Base-by-base conservation (phyloP, 2,797 vertebrate species). In the Periparus ater region DNA sequence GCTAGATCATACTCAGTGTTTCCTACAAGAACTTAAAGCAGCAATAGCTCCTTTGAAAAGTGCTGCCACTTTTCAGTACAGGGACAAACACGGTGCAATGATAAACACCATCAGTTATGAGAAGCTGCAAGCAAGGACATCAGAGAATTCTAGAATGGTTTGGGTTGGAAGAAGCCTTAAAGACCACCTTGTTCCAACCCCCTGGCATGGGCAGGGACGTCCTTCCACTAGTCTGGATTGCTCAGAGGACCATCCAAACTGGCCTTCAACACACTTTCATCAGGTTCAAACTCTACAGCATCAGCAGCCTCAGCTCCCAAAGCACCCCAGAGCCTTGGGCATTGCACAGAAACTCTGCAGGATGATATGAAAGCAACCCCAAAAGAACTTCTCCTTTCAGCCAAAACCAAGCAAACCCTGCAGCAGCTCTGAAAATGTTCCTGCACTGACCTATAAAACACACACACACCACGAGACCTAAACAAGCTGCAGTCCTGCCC, bases 401-500 rank as follows among this genome's bases (percentile, higher is more conserved):
- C 30, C 73, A 79, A 68, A 79, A 10, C 36, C 34, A 47, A 60
- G 51, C 23, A n/a, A 65, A 13, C 9, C 38, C n/a, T 27, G n/a
- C 44, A 79, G 60, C 51, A 76, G 36, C 16, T 40, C 17, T 38
- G 34, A 23, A 34, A 58, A 23, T 0, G 8, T 16, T 53, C 58
- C 38, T 22, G 20, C 29, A 29, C 18, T 26, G n/a, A 30, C 32
- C 47, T n/a, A 23, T 17, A 32, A 71, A 72, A 78, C 30, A 74
- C 17, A 10, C 18, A 10, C 10, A 13, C 42, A 42, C 18, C 44
- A 19, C 0, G 0, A 50, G 17, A 40, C 29, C 22, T 8, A 30
- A 72, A 13, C n/a, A 30, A n/a, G 54, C 20, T 72, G 44, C 50
- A 68, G 27, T 42, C 23, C 30, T 54, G 48, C 29, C 20, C 36